Percentiles rank a stretch among this genome's conserved stretches.
phyloP scores from a whole-genome alignment of 2,113 vertebrate species.

The Strix uralensis region DNA sequence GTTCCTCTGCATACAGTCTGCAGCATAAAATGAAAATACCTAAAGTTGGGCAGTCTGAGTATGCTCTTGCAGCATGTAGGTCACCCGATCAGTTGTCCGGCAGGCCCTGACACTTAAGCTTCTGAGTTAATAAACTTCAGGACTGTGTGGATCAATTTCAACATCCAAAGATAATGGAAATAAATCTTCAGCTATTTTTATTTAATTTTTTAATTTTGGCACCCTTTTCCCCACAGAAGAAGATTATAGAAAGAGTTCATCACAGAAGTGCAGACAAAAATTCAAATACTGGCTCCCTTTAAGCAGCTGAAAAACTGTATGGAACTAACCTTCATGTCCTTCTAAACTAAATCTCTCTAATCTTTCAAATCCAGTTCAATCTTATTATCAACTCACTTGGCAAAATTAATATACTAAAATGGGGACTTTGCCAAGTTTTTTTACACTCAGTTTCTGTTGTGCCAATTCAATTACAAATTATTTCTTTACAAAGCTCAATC shows the following conservation, averaged over 20 bases:
- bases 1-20: not conserved
- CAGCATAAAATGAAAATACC: not conserved
- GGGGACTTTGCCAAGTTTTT: not conserved
- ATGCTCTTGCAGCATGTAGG: rapidly evolving
- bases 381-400: conserved; percentile 27
- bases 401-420: conserved; percentile 16
- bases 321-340: not conserved
- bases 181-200: not conserved
- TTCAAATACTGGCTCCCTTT: not conserved
- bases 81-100: not conserved
- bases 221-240: not conserved
- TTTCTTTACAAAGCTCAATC: not conserved
- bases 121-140: not conserved
- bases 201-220: not conserved
- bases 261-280: not conserved
- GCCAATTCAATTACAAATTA: not conserved
- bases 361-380: conserved; percentile 45
- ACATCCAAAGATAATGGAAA: not conserved
- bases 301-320: not conserved
- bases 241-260: not conserved
- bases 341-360: conserved; percentile 13
- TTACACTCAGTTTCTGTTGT: not conserved
- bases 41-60: not conserved
- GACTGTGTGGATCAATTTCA: not conserved
- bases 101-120: not conserved